Evolutionary conservation across 2,113 vertebrate species (phyloP).

Genomic region (Xerus inauris): DNA sequence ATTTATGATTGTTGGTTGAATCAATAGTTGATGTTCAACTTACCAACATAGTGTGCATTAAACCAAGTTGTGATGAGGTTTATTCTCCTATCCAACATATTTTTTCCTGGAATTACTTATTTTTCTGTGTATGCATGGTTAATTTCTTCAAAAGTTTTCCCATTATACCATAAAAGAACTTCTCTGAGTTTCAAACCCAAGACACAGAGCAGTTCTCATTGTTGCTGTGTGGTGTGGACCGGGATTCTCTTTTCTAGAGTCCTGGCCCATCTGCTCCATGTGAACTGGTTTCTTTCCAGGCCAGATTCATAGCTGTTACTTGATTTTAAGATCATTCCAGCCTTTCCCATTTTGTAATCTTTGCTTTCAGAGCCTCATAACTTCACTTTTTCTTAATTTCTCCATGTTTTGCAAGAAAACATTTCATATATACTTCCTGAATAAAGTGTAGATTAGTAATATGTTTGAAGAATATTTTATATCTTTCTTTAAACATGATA

Average conservation of each 20-base stretch:
- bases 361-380: not conserved
- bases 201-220: not conserved
- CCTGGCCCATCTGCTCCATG: not conserved
- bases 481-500: not conserved
- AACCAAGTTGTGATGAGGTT: not conserved
- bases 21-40: not conserved
- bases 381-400: not conserved
- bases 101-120: not conserved
- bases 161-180: not conserved
- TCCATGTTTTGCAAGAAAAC: not conserved
- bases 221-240: not conserved
- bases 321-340: not conserved
- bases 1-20: not conserved
- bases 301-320: no score
- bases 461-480: not conserved
- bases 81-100: not conserved
- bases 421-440: not conserved
- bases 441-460: not conserved
- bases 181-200: not conserved
- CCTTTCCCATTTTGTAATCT: not conserved
- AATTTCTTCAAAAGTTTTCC: not conserved
- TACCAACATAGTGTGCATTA: not conserved
- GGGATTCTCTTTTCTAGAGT: not conserved
- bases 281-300: not conserved
- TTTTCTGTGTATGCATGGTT: not conserved